Evolutionary conservation across 2,797 vertebrate genomes (phyloP).

Genomic region (Pangasius sanitwongsei): DNA sequence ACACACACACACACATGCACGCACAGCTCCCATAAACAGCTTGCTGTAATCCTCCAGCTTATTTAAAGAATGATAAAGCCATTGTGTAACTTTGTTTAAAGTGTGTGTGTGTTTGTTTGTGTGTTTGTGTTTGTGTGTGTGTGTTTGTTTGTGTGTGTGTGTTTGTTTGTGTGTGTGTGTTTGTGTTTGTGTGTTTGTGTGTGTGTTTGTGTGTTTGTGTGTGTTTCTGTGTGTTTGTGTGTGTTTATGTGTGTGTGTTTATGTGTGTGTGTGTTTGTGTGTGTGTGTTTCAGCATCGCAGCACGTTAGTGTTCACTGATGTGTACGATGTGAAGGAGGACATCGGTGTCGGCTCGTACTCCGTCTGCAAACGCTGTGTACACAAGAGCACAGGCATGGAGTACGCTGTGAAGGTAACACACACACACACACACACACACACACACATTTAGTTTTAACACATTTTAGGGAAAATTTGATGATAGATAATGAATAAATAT

Average conservation of each 20-base stretch:
- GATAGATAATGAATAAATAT: no score
- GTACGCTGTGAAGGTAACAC: conserved; percentile 84
- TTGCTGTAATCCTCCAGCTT: background rate
- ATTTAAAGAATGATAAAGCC: background rate
- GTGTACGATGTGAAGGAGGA: conserved; percentile 84
- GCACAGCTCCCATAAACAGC: background rate
- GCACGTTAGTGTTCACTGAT: conserved; percentile 75
- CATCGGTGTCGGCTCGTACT: conserved; percentile 86
- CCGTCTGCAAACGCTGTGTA: conserved; percentile 83
- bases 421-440: background rate
- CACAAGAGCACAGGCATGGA: conserved; percentile 80
- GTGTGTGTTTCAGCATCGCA: conserved; percentile 69
- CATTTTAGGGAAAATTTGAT: background rate
- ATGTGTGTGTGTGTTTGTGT: conserved; percentile 17
- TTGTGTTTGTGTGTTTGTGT: no score
- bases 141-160: background rate
- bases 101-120: background rate
- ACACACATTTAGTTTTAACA: no score
- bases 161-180: no score
- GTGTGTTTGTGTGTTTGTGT: no score
- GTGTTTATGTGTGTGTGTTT: background rate
- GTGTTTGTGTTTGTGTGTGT: background rate
- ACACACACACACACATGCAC: background rate
- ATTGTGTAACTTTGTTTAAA: background rate
- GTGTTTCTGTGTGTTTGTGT: no score